These are phyloP conservation scores for Lepidocolaptes lacrymiger DNA, from an alignment of 2,797 vertebrate species.

Conservation along the genomic window DNA sequence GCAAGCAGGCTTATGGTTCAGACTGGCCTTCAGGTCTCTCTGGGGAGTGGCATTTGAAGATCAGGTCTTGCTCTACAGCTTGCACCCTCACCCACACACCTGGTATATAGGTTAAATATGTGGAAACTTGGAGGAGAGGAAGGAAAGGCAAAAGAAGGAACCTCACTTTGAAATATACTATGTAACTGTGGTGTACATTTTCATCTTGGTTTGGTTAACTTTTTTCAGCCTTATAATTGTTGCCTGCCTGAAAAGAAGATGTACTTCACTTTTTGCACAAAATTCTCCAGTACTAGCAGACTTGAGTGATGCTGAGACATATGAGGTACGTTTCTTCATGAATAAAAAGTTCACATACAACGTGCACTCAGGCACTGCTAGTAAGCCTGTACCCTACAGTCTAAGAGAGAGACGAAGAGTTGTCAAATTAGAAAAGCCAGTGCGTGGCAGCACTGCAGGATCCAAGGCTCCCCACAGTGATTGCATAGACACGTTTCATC, in stretches of 20 bases:
- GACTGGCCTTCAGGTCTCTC: background rate
- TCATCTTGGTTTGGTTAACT: background rate
- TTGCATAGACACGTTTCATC: accelerated
- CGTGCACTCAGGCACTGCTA: background rate
- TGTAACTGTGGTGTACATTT: background rate
- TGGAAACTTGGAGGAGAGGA: background rate
- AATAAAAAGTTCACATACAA: background rate
- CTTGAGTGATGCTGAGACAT: background rate
- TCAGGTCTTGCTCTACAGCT: background rate
- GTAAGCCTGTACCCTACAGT: background rate
- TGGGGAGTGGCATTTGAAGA: background rate
- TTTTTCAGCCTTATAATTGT: background rate
- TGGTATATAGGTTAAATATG: background rate
- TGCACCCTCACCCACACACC: background rate
- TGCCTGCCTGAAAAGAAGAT: background rate
- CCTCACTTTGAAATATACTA: background rate
- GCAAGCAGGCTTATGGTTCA: background rate
- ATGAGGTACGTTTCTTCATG: background rate
- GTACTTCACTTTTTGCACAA: background rate
- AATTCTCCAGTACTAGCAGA: background rate
- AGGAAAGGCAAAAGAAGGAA: background rate
- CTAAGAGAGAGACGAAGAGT: background rate
- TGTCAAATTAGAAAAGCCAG: background rate
- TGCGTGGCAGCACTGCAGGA: background rate
- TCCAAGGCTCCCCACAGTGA: background rate